Percentiles rank a stretch among this genome's conserved stretches.
These are phyloP conservation scores for Lagodon rhomboides DNA, from an alignment of 2,797 vertebrate genomes.

Conservation along the genomic window DNA sequence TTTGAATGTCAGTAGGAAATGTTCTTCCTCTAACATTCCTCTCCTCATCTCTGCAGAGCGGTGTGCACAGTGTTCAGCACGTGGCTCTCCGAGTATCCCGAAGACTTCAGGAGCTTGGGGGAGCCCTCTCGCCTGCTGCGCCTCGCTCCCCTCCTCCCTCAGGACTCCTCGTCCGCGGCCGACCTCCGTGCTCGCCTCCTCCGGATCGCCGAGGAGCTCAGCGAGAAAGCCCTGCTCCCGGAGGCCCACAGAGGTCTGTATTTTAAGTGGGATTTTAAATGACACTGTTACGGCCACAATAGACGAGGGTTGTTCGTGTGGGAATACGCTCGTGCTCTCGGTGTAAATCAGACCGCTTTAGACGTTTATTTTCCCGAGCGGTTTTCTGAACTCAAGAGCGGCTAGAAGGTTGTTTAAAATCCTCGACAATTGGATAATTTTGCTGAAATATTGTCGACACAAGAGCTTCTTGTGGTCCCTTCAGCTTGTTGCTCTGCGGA, in stretches of 20 bases:
- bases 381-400: not conserved
- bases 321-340: not conserved
- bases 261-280: constrained; percentile 16
- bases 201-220: constrained; percentile 83
- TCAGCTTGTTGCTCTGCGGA: too few relatives aligned
- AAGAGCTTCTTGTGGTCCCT: not conserved
- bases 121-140: constrained; percentile 85
- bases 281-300: not conserved
- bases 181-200: constrained; percentile 80
- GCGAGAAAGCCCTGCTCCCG: constrained; percentile 81
- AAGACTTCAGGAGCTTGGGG: constrained; percentile 87
- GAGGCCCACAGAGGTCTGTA: constrained; percentile 58
- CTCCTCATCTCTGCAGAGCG: constrained; percentile 77
- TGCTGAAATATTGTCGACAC: not conserved
- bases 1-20: too few relatives aligned
- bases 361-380: not conserved
- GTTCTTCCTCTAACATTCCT: not conserved
- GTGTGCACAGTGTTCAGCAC: constrained; percentile 89
- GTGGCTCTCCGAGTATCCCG: constrained; percentile 91
- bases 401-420: not conserved
- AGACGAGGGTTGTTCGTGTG: not conserved
- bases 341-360: not conserved
- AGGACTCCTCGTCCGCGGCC: constrained; percentile 76
- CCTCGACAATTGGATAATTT: not conserved
- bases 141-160: constrained; percentile 85